Percentiles rank a stretch among this genome's conserved stretches.
These are phyloP conservation scores for Smittia aterrima DNA, from an alignment of 2,888 invertebrate genomes.

Conservation along the genomic window DNA sequence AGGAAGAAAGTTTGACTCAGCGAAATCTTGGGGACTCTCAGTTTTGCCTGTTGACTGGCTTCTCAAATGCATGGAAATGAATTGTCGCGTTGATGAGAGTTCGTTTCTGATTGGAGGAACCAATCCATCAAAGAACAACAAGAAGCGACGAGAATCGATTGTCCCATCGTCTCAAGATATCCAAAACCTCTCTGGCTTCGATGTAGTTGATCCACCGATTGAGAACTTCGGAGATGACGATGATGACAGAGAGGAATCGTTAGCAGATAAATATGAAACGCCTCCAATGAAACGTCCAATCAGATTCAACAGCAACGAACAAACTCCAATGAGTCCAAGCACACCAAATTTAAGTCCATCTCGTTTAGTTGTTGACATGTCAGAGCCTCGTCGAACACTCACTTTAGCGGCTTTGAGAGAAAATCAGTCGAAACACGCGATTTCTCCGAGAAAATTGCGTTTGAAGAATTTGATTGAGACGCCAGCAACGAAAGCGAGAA, in stretches of 20 bases:
- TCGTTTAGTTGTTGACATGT: not conserved
- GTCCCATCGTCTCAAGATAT: slow-evolving; percentile 23
- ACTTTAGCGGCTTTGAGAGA: not conserved
- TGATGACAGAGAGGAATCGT: too few relatives aligned
- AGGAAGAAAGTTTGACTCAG: not conserved
- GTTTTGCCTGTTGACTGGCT: slow-evolving; percentile 14
- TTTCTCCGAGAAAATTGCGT: not conserved
- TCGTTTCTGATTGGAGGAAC: slow-evolving; percentile 19
- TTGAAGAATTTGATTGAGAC: slow-evolving; percentile 9
- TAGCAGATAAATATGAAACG: not conserved
- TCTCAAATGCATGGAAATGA: not conserved
- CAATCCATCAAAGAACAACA: slow-evolving; percentile 1
- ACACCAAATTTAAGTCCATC: not conserved
- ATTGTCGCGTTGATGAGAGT: slow-evolving; percentile 12
- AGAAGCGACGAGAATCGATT: not conserved
- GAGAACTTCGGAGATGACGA: not conserved
- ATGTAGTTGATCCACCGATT: not conserved
- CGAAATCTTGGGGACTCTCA: not conserved
- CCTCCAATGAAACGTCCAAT: not conserved
- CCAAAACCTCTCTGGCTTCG: too few relatives aligned
- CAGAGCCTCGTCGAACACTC: slow-evolving; percentile 15
- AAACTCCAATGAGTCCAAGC: not conserved
- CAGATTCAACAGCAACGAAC: not conserved
- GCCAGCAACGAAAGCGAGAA: not conserved
- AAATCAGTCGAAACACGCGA: not conserved